These are phyloP conservation scores for Onthophagus sagittarius DNA, from an alignment of 2,888 invertebrate genomes.

Conservation along the genomic window DNA sequence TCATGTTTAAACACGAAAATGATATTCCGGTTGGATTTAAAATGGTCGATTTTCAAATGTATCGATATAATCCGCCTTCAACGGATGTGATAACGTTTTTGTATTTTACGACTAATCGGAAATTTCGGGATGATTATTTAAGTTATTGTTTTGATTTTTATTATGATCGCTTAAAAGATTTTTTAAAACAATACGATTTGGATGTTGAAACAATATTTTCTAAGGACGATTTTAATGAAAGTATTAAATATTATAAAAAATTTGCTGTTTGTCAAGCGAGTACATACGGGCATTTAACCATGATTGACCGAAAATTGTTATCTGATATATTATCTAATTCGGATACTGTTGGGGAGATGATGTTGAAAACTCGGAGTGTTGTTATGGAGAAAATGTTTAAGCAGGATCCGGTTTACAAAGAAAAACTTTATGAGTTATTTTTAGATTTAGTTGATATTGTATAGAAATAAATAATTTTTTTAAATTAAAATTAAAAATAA, in stretches of 20 bases:
- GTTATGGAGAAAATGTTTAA: too few species aligned
- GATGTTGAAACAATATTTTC: constrained; percentile 28
- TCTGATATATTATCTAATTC: too few species aligned
- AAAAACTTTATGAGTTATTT: too few species aligned
- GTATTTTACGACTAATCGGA: constrained; percentile 30
- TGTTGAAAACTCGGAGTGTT: too few species aligned
- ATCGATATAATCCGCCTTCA: constrained; percentile 35
- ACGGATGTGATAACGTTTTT: constrained; percentile 35
- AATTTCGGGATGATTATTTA: constrained; percentile 27
- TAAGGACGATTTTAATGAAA: constrained; percentile 30
- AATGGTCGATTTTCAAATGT: constrained; percentile 36
- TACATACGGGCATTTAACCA: too few species aligned
- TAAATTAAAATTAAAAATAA: too few species aligned
- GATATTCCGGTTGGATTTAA: constrained; percentile 29
- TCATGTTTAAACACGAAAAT: constrained; percentile 40
- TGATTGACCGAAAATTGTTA: too few species aligned
- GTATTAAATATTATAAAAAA: constrained; percentile 31
- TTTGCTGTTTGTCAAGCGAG: constrained; percentile 31
- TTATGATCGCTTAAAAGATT: constrained; percentile 27
- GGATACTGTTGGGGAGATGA: too few species aligned
- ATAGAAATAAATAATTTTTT: too few species aligned
- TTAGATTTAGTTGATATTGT: too few species aligned
- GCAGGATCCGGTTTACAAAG: too few species aligned
- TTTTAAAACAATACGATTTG: constrained; percentile 25
- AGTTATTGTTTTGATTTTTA: constrained; percentile 29